Percentiles rank a stretch among this genome's conserved stretches.
Evolutionary conservation across 1,140 invertebrate genomes (phyloP).

Genomic region (Tetramorium simillimum): DNA sequence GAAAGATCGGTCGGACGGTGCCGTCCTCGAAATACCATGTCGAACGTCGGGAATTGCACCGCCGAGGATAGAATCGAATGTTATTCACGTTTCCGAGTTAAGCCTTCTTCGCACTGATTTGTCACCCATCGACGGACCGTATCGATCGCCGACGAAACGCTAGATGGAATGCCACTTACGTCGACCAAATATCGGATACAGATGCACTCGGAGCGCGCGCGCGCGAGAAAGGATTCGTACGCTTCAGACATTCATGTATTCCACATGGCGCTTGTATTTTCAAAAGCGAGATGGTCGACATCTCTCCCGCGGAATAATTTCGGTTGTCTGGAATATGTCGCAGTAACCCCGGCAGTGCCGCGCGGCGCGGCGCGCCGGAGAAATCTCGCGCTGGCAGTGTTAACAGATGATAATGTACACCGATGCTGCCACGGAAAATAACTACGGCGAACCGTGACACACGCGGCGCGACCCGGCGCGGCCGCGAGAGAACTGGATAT

Average conservation of each 20-base stretch:
- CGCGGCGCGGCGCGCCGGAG: background rate
- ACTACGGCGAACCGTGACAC: constrained; percentile 6
- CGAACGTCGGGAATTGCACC: constrained; percentile 2
- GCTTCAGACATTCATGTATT: constrained; percentile 45
- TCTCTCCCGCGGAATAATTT: constrained; percentile 35
- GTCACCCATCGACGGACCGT: constrained; percentile 31
- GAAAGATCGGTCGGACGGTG: background rate
- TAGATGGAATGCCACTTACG: constrained; percentile 13
- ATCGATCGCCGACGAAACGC: constrained; percentile 33
- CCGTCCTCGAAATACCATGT: constrained; percentile 11
- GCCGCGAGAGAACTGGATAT: constrained; percentile 6
- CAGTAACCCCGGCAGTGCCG: background rate
- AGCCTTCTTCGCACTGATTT: constrained; percentile 42
- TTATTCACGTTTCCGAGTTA: constrained; percentile 36
- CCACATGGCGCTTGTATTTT: constrained; percentile 46
- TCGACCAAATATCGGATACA: constrained; percentile 41
- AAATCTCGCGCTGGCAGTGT: constrained; percentile 36
- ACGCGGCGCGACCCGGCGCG: background rate
- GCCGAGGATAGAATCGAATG: constrained; percentile 6
- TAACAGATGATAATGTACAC: constrained; percentile 46
- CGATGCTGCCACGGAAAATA: constrained; percentile 46
- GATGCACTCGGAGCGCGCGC: background rate
- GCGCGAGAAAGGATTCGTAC: constrained; percentile 15
- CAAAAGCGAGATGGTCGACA: constrained; percentile 44
- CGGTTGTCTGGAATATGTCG: constrained; percentile 41